phyloP scores from a whole-genome alignment of 2,888 invertebrate species.

The Tetragonisca angustula region DNA sequence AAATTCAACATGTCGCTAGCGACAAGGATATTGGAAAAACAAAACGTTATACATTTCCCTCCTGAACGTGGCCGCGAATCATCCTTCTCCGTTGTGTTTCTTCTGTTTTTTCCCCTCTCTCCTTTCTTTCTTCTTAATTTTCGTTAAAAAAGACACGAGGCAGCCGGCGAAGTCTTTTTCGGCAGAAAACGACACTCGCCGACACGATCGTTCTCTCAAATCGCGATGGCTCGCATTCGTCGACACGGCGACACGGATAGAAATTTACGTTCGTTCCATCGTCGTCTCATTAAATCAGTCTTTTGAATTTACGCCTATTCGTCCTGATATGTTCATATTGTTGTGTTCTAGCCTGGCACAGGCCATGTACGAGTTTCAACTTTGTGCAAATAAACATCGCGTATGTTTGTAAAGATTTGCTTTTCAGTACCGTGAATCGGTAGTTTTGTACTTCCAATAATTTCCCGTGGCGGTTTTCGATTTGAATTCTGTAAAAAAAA shows the following conservation, averaged over 20 bases:
- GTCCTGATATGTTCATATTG: background rate
- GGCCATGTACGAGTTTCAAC: background rate
- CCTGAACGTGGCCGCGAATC: constrained; percentile 8
- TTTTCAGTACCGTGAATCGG: too few species aligned
- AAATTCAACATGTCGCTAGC: constrained; percentile 42
- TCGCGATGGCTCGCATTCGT: background rate
- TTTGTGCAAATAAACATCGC: constrained; percentile 9
- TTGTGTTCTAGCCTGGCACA: background rate
- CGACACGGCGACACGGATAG: background rate
- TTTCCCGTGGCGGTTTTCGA: too few species aligned
- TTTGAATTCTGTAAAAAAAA: too few species aligned
- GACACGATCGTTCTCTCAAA: background rate
- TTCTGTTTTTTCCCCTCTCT: too few species aligned
- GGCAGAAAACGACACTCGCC: background rate
- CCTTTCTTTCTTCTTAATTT: background rate
- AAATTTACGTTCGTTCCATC: background rate
- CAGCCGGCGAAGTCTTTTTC: background rate
- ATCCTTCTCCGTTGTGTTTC: background rate
- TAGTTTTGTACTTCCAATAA: too few species aligned
- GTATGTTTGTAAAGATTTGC: too few species aligned
- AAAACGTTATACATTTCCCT: background rate
- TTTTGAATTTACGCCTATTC: background rate
- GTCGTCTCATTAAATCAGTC: background rate
- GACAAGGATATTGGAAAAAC: constrained; percentile 22
- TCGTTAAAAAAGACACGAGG: background rate